Base-by-base conservation (phyloP, 2,888 invertebrate species). In the Lycaena phlaeas region DNA sequence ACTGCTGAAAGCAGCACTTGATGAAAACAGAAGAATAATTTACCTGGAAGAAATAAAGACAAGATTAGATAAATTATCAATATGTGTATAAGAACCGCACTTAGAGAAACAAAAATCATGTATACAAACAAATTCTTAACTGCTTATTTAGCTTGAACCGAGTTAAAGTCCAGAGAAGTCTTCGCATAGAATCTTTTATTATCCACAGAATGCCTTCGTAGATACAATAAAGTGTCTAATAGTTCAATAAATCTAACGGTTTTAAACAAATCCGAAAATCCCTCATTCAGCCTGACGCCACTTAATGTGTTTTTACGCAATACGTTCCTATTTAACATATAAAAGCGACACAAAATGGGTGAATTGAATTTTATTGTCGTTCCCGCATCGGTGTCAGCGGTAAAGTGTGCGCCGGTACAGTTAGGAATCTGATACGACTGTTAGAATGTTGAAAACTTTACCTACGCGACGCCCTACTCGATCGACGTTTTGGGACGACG, bases 291-390 rank as follows among this genome's bases (percentile, higher is more conserved):
- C 18, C 44, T 55, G 68, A 66, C 72, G 68, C 67, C 66, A 51
- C 42, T 54, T 47, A 41, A 48, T 39, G 31, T 36, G 36, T 40
- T 40, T 45, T 50, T 53, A 45, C 51, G 48, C 44, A 56, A 54
- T 41, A 41, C 36, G 30, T 42, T 42, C 39, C 41, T 38, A 48
- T 62, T 65, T 60, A 44, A 60, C 61, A 66, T 69, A 64, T 65
- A 64, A 56, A 54, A 48, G 47, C 43, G 40, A 49, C 48, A 52
- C 56, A 15, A 38, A 61, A 64, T 58, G 50, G 56, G 54, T 61
- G 64, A 64, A 72, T 68, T 71, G 70, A 68, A 67, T 72, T 73
- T 73, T 72, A 76, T 66, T 64, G 64, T 64, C 53, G 53, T 61
- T 56, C 53, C 55, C 44, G 44, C 44, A 50, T 50, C 41, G 38